These are phyloP conservation scores for Ladona fulva DNA, from an alignment of 1,140 invertebrate genomes.

Conservation along the genomic window DNA sequence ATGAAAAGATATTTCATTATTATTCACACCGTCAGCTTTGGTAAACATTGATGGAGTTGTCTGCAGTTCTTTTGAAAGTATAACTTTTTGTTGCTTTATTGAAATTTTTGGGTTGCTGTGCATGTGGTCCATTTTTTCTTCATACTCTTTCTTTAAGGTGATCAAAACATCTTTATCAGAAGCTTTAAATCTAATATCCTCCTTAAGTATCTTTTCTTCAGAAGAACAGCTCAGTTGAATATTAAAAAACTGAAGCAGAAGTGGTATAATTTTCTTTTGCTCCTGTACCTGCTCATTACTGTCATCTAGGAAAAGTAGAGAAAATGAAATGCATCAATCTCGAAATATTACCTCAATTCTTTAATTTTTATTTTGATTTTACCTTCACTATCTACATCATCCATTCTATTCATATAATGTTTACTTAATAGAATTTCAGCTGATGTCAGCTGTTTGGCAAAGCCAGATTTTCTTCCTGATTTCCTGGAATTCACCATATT, in stretches of 20 bases:
- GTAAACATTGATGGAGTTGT: no score
- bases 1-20: no score
- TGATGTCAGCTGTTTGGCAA: not conserved
- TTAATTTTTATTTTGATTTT: not conserved
- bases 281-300: not conserved
- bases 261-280: not conserved
- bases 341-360: not conserved
- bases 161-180: not conserved
- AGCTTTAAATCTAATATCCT: not conserved
- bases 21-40: no score
- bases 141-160: not conserved
- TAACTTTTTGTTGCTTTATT: no score
- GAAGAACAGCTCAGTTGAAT: not conserved
- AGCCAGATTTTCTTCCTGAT: not conserved
- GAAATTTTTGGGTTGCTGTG: no score
- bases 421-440: not conserved
- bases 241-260: not conserved
- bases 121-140: not conserved
- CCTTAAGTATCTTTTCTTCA: not conserved
- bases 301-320: not conserved
- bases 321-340: not conserved
- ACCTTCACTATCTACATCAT: not conserved
- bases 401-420: not conserved
- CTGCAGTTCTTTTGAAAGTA: no score
- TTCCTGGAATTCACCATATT: not conserved